phyloP scores from a whole-genome alignment of 2,888 invertebrate species.

The Xestia rhomboidea region DNA sequence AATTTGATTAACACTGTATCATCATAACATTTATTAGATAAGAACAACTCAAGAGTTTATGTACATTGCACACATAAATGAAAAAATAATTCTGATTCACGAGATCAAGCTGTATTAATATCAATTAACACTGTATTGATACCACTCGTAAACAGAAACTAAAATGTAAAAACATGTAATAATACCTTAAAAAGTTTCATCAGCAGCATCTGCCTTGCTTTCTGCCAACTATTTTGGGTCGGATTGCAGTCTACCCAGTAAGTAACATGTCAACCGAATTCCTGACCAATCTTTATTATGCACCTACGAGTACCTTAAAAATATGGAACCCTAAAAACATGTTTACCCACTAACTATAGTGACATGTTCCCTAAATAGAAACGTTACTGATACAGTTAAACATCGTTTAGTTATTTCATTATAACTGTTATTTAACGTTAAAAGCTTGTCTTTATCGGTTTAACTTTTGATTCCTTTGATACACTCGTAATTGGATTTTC shows the following conservation, averaged over 20 bases:
- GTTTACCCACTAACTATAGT: not conserved
- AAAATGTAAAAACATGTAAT: not conserved
- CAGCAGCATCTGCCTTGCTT: not conserved
- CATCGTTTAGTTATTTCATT: constrained; percentile 28
- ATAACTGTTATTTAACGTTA: constrained; percentile 44
- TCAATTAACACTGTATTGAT: not conserved
- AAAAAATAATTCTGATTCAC: no score
- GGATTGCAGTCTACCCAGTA: not conserved
- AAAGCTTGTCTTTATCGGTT: constrained; percentile 46
- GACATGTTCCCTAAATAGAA: constrained; percentile 12
- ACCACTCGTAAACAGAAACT: not conserved
- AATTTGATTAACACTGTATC: not conserved
- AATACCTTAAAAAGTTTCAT: not conserved
- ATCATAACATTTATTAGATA: no score
- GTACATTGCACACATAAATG: no score
- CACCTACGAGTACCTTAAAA: not conserved
- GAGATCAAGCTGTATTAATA: no score
- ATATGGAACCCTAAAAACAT: not conserved
- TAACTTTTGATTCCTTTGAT: constrained; percentile 44
- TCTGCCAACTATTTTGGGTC: not conserved
- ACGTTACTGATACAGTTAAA: constrained; percentile 15
- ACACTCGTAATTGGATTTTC: constrained; percentile 31
- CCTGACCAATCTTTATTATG: not conserved
- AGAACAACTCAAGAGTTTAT: no score
- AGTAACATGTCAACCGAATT: not conserved